These are phyloP conservation scores for Cherax destructor DNA, from an alignment of 1,140 invertebrate genomes.

Conservation along the genomic window DNA sequence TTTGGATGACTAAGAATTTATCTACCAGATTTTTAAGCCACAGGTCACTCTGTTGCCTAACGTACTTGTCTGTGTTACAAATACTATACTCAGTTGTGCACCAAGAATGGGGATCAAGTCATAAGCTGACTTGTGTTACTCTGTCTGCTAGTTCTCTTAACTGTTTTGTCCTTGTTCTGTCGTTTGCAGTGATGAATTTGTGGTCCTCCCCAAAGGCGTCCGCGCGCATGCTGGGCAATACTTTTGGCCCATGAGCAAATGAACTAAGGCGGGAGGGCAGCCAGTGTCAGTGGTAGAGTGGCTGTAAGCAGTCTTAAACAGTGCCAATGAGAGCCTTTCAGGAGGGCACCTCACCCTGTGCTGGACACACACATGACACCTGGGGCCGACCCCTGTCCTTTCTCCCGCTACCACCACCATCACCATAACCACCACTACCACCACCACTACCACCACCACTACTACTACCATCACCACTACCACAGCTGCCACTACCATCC, in stretches of 20 bases:
- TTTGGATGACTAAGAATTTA: conserved; percentile 3
- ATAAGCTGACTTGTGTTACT: conserved; percentile 43
- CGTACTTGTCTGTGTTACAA: background rate
- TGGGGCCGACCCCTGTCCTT: conserved; percentile 54
- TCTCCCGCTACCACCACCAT: conserved; percentile 50
- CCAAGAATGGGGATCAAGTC: conserved; percentile 11
- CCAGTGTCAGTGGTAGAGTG: conserved; percentile 61
- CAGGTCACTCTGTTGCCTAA: conserved; percentile 1
- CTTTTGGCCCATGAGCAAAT: conserved; percentile 69
- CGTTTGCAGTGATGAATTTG: conserved; percentile 70
- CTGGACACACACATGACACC: conserved; percentile 58
- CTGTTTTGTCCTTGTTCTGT: conserved; percentile 68
- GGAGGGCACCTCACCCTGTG: conserved; percentile 50
- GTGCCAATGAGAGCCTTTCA: conserved; percentile 61
- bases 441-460: conserved; percentile 46
- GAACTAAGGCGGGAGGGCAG: conserved; percentile 63
- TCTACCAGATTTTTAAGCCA: conserved; percentile 24
- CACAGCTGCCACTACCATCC: conserved; percentile 56
- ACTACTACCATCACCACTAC: conserved; percentile 57
- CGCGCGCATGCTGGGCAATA: conserved; percentile 63
- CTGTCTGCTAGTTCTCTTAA: conserved; percentile 62
- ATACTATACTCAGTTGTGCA: conserved; percentile 6
- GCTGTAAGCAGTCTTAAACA: conserved; percentile 47
- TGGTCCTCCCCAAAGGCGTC: conserved; percentile 65
- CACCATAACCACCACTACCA: conserved; percentile 54